Evolutionary conservation across 37 sponge, comb jelly and placozoan genomes (phyloP).

Genomic region (Spongia lamella): DNA sequence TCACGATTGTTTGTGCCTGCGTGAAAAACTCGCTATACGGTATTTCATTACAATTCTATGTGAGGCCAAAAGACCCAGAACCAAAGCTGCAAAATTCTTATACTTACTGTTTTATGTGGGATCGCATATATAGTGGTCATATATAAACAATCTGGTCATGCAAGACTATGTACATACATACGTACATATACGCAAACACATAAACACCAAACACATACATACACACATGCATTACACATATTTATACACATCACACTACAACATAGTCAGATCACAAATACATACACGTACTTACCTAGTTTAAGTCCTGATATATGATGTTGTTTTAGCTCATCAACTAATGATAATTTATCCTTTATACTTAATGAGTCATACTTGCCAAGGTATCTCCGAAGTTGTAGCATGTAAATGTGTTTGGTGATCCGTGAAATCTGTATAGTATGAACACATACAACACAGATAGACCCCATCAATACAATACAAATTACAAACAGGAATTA

Average conservation of each 20-base stretch:
- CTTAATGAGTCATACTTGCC: constrained; percentile 12
- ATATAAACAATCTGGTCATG: too few relatives aligned
- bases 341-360: constrained; percentile 16
- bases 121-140: too few relatives aligned
- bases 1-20: too few relatives aligned
- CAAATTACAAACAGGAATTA: too few relatives aligned
- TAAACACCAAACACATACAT: constrained; percentile 17
- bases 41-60: too few relatives aligned
- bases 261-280: constrained; percentile 1
- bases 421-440: constrained; percentile 27
- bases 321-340: constrained; percentile 24
- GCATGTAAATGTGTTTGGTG: constrained; percentile 25
- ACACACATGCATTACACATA: constrained; percentile 12
- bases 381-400: constrained; percentile 46
- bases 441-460: not conserved
- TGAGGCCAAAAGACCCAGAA: too few relatives aligned
- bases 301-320: constrained; percentile 28
- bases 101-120: too few relatives aligned
- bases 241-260: not conserved
- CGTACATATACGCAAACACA: constrained; percentile 4
- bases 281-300: constrained; percentile 5
- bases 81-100: too few relatives aligned
- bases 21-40: too few relatives aligned
- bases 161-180: too few relatives aligned
- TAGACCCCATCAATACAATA: too few relatives aligned